phyloP scores from a whole-genome alignment of 2,888 invertebrate genomes.

The Noctua pronuba region DNA sequence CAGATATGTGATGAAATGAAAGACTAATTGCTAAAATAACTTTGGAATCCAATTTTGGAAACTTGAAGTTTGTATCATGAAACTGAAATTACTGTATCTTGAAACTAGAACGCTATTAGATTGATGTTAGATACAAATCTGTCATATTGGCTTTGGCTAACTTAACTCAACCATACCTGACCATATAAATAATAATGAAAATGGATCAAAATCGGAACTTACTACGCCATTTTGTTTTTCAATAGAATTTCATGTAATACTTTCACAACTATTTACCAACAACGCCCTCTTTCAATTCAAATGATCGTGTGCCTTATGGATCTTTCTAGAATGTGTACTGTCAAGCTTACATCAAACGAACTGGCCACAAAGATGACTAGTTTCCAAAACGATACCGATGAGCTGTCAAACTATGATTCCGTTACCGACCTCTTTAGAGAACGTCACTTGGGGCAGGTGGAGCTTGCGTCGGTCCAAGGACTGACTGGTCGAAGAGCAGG shows the following conservation, averaged over 20 bases:
- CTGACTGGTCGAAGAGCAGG: slow-evolving; percentile 92
- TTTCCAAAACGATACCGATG: slow-evolving; percentile 60
- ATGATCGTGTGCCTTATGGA: background rate
- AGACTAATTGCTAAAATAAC: slow-evolving; percentile 14
- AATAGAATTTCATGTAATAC: background rate
- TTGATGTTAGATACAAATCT: slow-evolving; percentile 20
- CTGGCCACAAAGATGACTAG: slow-evolving; percentile 72
- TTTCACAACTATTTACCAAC: background rate
- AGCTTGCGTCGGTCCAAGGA: slow-evolving; percentile 92
- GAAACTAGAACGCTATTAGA: background rate
- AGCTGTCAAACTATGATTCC: slow-evolving; percentile 94
- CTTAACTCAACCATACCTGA: background rate
- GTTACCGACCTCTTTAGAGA: slow-evolving; percentile 97
- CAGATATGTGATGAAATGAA: slow-evolving; percentile 8
- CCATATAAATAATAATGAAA: background rate
- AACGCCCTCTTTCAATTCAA: background rate
- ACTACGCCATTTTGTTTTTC: background rate
- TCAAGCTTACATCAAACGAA: slow-evolving; percentile 36
- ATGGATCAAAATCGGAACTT: background rate
- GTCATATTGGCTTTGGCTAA: slow-evolving; percentile 9
- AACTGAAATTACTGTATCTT: slow-evolving; percentile 3
- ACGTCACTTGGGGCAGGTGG: slow-evolving; percentile 95
- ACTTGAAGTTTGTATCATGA: slow-evolving; percentile 20
- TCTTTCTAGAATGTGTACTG: background rate
- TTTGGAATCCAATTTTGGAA: slow-evolving; percentile 37